Evolutionary conservation across 2,113 vertebrate genomes (phyloP), one percentile per base, ranked within the genome.

Genomic region (Coryphaenoides rupestris): DNA sequence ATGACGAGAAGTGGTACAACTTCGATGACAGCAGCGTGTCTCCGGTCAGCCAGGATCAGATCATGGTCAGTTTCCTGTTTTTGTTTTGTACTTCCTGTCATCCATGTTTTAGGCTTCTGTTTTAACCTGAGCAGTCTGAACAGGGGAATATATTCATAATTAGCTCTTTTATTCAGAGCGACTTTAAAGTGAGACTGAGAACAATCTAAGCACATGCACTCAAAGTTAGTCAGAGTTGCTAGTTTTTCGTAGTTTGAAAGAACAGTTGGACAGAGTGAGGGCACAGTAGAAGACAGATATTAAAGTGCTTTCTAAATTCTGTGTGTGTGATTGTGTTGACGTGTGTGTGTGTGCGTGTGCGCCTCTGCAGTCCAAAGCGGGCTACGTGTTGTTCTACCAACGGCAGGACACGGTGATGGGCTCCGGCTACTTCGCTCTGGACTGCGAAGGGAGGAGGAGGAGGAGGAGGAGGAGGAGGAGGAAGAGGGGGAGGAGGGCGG

Each of bases 1-100:
- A 98, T 56, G 95, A 98, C 61, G 91, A 86, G 28, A 98, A 97
- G 84, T 98, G 95, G 96, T 98, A 98, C 92, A 95, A 96, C 89
- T 99, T 95, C 75, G 97, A 99, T 68, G 97, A 99, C 87, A 98
- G 95, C 88, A 98, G 95, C 23, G 95, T 95, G 68, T 98, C 97
- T 55, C 85, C 93, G 73, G 94, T 93, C 62, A 94, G 83, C 55
- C 95, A 98, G 80, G 96, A 98, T 81, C 96, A 99, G 79, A 98
- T 98, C 84, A 94, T 98, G 93, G 97, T 93, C 91, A 96, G 96
- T 89, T 65, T 55, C 2, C 19, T 59, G 12, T 1, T 21, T 10
- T 19, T 9, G 10, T 12, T n/a, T n/a, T 55, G 19, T 21, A 12
- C 15, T 47, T 16, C 5, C 40, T 5, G 40, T 45, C 40, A 45